Conservation (phyloP, 2,888 invertebrate species). For the Odontocolon sp. region DNA sequence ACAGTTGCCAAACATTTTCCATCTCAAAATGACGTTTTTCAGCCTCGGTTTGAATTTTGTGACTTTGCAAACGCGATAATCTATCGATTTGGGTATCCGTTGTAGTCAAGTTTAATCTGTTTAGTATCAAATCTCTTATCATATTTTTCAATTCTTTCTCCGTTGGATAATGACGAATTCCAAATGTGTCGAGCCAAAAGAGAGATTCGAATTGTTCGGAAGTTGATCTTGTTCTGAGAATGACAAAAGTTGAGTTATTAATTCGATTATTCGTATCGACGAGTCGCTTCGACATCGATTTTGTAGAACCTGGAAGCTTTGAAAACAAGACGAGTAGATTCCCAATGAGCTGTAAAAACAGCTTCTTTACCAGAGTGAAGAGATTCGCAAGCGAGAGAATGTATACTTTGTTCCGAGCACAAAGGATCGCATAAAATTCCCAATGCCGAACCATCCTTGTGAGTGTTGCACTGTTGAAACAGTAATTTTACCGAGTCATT, state of each 20-base stretch:
- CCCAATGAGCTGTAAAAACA: constrained; percentile 84
- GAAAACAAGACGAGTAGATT: constrained; percentile 83
- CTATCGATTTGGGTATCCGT: constrained; percentile 81
- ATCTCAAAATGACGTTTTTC: constrained; percentile 82
- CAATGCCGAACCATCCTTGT: constrained; percentile 82
- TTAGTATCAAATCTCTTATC: constrained; percentile 82
- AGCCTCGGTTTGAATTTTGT: constrained; percentile 79
- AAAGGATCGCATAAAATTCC: constrained; percentile 86
- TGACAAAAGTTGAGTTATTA: background rate
- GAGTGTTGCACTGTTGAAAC: constrained; percentile 84
- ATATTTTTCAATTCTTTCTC: constrained; percentile 82
- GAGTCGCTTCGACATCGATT: too few species aligned
- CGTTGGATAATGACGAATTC: constrained; percentile 81
- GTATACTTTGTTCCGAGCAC: constrained; percentile 83
- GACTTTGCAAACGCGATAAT: constrained; percentile 81
- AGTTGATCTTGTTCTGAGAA: constrained; percentile 72
- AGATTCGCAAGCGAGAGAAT: constrained; percentile 84
- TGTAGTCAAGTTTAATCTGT: constrained; percentile 83
- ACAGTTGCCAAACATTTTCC: constrained; percentile 85
- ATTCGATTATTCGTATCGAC: too few species aligned
- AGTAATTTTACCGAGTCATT: background rate
- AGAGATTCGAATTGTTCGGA: constrained; percentile 80
- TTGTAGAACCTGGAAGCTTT: constrained; percentile 83
- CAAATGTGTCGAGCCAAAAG: constrained; percentile 80
- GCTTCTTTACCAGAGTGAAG: constrained; percentile 85